Conservation (phyloP, 2,113 vertebrate genomes). For the Labeo rohita region DNA sequence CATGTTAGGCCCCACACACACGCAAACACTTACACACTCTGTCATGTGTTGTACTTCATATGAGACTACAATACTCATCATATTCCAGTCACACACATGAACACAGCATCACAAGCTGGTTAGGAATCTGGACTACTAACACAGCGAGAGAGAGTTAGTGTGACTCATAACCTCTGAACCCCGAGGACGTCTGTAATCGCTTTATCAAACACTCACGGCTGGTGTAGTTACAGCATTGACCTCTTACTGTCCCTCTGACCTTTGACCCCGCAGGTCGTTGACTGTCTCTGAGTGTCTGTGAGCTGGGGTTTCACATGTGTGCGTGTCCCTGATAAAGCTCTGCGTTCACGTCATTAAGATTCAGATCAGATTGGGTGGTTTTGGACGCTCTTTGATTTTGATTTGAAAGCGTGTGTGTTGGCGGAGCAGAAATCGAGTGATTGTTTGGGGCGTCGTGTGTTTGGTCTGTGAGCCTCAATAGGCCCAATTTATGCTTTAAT, state of each 20-base stretch:
- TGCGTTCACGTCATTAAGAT: background rate
- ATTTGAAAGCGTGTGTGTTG: background rate
- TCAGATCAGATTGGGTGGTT: conserved; percentile 28
- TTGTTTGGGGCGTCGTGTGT: conserved; percentile 59
- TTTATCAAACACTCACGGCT: background rate
- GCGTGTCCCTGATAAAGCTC: background rate
- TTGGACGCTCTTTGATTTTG: conserved; percentile 57
- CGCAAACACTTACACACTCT: too few relatives aligned
- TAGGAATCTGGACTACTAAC: background rate
- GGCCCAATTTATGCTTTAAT: conserved; percentile 76
- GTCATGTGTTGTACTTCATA: background rate
- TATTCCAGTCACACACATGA: background rate
- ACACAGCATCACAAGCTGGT: background rate
- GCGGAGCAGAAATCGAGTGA: conserved; percentile 10
- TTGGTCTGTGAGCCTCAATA: conserved; percentile 60
- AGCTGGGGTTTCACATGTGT: background rate
- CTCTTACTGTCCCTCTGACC: background rate
- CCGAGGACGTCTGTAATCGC: background rate
- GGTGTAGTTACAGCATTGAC: background rate
- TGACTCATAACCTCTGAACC: background rate
- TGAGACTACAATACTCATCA: background rate
- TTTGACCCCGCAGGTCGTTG: background rate
- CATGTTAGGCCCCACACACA: background rate
- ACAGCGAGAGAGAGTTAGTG: background rate
- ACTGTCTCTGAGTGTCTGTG: background rate